These are phyloP conservation scores for Darevskia mixta DNA, from an alignment of 2,797 vertebrate species.

Conservation along the genomic window DNA sequence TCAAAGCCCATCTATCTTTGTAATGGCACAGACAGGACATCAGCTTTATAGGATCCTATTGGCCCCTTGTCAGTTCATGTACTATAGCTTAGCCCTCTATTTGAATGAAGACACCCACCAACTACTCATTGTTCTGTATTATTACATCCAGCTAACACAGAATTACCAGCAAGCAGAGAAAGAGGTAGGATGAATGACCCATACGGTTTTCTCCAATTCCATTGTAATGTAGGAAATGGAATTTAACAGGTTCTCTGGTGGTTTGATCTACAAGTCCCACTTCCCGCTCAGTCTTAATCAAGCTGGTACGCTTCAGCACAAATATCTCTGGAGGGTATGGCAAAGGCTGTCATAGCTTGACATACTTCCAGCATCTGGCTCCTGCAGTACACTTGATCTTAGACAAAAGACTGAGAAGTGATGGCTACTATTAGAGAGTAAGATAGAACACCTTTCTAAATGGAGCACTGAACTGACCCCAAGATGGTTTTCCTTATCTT, in stretches of 20 bases:
- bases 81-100: neutral
- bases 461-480: neutral
- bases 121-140: neutral
- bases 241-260: neutral
- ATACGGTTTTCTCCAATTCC: neutral
- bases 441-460: neutral
- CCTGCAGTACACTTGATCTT: too few species aligned
- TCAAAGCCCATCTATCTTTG: neutral
- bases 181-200: neutral
- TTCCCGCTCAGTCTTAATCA: too few species aligned
- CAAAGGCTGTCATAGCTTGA: too few species aligned
- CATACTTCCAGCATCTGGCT: too few species aligned
- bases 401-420: too few species aligned
- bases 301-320: too few species aligned
- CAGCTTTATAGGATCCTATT: neutral
- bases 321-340: too few species aligned
- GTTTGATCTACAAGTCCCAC: neutral
- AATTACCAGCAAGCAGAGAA: neutral
- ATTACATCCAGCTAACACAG: neutral
- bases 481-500: too few species aligned
- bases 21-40: neutral
- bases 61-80: neutral
- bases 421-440: neutral
- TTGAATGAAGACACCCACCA: neutral
- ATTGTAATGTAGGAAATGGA: neutral